Percentiles rank a stretch among this genome's conserved stretches.
Evolutionary conservation across 1,140 invertebrate genomes (phyloP).

Genomic region (Dreissena rostriformis): DNA sequence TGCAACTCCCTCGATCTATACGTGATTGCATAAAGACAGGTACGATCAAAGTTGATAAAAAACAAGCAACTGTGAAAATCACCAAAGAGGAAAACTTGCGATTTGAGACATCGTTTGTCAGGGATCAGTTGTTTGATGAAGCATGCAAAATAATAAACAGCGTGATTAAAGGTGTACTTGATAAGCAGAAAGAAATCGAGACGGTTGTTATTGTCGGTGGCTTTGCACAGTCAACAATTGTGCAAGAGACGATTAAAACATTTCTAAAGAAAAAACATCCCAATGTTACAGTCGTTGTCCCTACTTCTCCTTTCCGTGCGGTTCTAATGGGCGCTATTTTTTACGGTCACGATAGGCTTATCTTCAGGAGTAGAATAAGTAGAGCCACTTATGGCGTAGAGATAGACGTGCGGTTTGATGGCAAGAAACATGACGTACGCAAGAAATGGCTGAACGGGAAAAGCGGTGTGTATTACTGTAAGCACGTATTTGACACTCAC

Average conservation of each 20-base stretch:
- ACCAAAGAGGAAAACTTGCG: not conserved
- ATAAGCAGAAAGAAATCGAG: not conserved
- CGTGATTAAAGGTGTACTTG: not conserved
- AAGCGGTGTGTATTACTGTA: not conserved
- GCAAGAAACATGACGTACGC: not conserved
- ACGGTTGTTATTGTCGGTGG: slow-evolving; percentile 24
- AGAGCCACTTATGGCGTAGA: slow-evolving; percentile 12
- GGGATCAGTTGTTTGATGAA: not conserved
- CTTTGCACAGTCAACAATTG: slow-evolving; percentile 26
- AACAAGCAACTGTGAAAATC: no score
- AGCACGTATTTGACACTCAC: slow-evolving; percentile 11
- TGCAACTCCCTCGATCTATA: not conserved
- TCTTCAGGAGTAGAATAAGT: slow-evolving; percentile 9
- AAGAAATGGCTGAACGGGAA: slow-evolving; percentile 14
- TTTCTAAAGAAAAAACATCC: not conserved
- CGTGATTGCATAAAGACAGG: not conserved
- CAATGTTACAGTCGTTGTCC: not conserved
- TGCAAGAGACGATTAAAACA: not conserved
- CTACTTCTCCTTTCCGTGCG: slow-evolving; percentile 17
- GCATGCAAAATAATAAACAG: not conserved
- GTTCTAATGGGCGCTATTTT: slow-evolving; percentile 30
- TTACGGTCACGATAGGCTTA: slow-evolving; percentile 16
- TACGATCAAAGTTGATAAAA: not conserved
- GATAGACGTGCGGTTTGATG: not conserved
- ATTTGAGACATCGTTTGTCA: not conserved